Base-by-base conservation (phyloP, 1,140 invertebrate genomes). In the Trichonephila clavipes region DNA sequence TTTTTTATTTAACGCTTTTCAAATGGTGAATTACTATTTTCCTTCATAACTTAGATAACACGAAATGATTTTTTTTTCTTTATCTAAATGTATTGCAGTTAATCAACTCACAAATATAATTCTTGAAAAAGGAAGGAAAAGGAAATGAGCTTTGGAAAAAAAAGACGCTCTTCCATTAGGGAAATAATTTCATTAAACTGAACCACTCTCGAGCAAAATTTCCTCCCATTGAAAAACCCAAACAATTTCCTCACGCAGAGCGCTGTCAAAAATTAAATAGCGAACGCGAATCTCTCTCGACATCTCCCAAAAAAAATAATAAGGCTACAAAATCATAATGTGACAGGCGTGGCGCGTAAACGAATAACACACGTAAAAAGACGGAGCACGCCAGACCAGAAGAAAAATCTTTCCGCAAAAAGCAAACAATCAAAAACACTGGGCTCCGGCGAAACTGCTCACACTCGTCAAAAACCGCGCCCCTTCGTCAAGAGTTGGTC, bases 381-480 rank as follows among this genome's bases (percentile, higher is more conserved):
- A 40, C 77, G 61, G 85, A 28, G 83, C 66, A 61, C 40, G 85
- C 19, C 83, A 93, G 64, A 44, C 34, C 44, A 59, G 83, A 69
- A 72, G 44, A 72, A 92, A 87, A 77, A 81, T 90, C 88, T 58
- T 77, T 69, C 40, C 4, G 8, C 4, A 93, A 81, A 77, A 93
- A 93, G 64, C 40, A 77, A 88, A 88, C 77, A 93, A 86, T 12
- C 21, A 88, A 88, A 90, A 82, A 34, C 2, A 51, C 44, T 51
- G 44, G 44, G 44, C 44, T 51, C 44, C 44, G 16, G 59, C 24
- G 5, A 58, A 87, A 88, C 87, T 72, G 58, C 87, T 21, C 77
- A 8, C 66, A n/a, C 62, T 61, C 88, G 92, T 93, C 92, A 93
- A 93, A 93, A 93, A 93, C 90, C 90, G 90, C 90, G 90, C 90